phyloP scores from a whole-genome alignment of 2,113 vertebrate species.

The Leuciscus idus region DNA sequence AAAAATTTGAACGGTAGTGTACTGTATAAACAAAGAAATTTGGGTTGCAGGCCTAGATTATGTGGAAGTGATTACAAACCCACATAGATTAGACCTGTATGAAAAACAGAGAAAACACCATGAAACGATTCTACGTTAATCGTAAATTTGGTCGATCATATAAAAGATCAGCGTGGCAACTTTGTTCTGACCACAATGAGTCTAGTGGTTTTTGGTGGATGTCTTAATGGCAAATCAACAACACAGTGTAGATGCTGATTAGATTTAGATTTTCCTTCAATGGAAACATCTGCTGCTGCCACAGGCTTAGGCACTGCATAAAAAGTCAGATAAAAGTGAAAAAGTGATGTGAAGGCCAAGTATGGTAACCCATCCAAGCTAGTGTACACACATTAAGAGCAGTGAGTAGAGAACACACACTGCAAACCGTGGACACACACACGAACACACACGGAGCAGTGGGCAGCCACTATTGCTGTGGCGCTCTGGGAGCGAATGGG shows the following conservation, averaged over 20 bases:
- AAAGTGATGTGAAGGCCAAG: no score
- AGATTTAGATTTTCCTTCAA: slow-evolving; percentile 12
- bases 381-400: no score
- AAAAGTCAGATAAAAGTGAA: background rate
- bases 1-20: background rate
- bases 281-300: background rate
- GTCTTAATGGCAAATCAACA: slow-evolving; percentile 15
- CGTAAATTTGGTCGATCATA: background rate
- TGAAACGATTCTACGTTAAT: background rate
- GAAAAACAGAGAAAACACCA: slow-evolving; percentile 12
- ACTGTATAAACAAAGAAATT: background rate
- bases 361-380: no score
- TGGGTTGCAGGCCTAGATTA: background rate
- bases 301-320: background rate
- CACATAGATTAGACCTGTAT: background rate
- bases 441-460: no score
- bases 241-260: slow-evolving; percentile 10
- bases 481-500: no score
- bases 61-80: background rate
- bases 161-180: slow-evolving; percentile 15
- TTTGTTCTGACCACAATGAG: slow-evolving; percentile 16
- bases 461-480: no score
- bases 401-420: no score
- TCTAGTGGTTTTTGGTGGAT: slow-evolving; percentile 13
- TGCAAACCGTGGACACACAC: no score